Percentiles rank a stretch among this genome's conserved stretches.
These are phyloP conservation scores for Pentalonia nigronervosa DNA, from an alignment of 1,140 invertebrate species.

Conservation along the genomic window DNA sequence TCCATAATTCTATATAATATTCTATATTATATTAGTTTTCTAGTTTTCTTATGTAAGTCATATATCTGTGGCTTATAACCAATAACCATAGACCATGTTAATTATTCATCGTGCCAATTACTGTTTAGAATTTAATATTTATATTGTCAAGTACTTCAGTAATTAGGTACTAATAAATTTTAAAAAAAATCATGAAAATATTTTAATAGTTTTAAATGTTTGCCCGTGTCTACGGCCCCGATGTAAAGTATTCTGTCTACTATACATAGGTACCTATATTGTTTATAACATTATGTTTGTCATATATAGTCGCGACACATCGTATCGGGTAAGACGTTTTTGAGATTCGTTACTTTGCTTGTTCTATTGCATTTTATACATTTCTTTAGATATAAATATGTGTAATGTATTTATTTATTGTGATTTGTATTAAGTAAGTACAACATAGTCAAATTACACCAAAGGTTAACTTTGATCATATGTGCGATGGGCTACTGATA, in stretches of 20 bases:
- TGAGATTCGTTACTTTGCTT: neutral
- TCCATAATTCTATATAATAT: too few species aligned
- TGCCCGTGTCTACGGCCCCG: too few species aligned
- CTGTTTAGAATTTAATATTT: too few species aligned
- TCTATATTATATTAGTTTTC: too few species aligned
- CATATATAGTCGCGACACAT: neutral
- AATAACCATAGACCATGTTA: too few species aligned
- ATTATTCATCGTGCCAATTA: too few species aligned
- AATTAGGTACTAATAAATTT: too few species aligned
- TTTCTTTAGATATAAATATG: neutral
- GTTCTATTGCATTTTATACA: neutral
- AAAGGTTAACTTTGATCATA: neutral
- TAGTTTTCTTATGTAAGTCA: too few species aligned
- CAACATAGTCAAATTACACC: neutral
- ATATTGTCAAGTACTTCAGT: too few species aligned
- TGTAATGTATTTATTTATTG: neutral
- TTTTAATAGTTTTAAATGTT: too few species aligned
- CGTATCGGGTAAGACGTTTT: neutral
- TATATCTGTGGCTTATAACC: too few species aligned
- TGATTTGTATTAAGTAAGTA: neutral
- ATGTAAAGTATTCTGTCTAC: neutral
- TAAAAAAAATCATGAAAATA: too few species aligned
- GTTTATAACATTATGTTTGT: neutral
- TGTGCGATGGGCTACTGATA: neutral
- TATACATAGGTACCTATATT: neutral